Base-by-base conservation (phyloP, 2,113 vertebrate genomes). In the Prionailurus viverrinus region DNA sequence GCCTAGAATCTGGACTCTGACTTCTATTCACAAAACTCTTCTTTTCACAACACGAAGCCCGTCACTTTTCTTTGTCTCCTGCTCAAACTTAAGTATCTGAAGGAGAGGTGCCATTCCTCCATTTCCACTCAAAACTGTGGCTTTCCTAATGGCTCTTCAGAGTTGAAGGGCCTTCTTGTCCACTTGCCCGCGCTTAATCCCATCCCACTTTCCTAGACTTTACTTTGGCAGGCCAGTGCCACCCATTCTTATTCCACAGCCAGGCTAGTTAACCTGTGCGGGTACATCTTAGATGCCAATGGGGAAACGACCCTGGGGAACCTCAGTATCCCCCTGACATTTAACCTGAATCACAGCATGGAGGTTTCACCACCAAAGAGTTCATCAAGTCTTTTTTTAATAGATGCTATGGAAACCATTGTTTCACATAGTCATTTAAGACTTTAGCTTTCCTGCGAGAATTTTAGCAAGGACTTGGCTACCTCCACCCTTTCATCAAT, bases 371-470 rank as follows among this genome's bases (percentile, higher is more conserved):
- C 19, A 41, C 58, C 41, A 55, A 80, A 87, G 27, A 76, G 0
- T 71, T 78, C 68, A 48, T 19, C 31, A 63, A 41, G 19, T 6
- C 11, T 39, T 45, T 33, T 69, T 31, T 31, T 0, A 71, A 45
- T 0, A 71, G 55, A 81, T 25, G 61, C 2, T n/a, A 65, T 10
- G n/a, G 33, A 96, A 95, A 76, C 66, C 2, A 21, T 33, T 82
- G 33, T 65, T 92, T 89, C 68, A 45, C 91, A 48, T 3, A 27
- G 14, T 23, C 48, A 66, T 63, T 74, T 51, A n/a, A 69, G 11
- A 45, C 29, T 41, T 92, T 29, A 73, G 39, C 36, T 93, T 95
- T 93, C 69, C 53, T 53, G 33, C 27, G 29, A 96, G 69, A 78
- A 86, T 80, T 69, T 65, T n/a, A 81, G 25, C n/a, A 79, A 55